Conservation (phyloP, 35 echinoderm and acorn worm species). For the Heliocidaris erythrogramma region DNA sequence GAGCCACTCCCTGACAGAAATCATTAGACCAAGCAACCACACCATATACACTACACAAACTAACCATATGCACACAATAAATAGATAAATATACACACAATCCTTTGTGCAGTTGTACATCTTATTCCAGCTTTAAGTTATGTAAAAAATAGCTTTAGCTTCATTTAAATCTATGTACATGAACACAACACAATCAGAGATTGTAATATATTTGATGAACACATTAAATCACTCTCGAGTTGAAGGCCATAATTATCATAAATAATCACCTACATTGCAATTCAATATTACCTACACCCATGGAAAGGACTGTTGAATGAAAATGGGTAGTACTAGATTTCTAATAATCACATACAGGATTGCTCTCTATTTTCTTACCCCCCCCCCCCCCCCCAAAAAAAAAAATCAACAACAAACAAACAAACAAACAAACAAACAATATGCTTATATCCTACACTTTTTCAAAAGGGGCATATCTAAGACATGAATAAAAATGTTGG, state of each 20-base stretch:
- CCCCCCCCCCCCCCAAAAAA: too few relatives aligned
- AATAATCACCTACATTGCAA: background rate
- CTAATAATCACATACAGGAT: background rate
- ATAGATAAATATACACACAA: background rate
- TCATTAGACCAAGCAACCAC: background rate
- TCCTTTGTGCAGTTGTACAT: background rate
- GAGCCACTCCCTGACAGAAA: too few relatives aligned
- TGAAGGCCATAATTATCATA: background rate
- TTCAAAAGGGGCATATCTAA: too few relatives aligned
- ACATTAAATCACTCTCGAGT: background rate
- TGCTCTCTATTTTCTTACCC: too few relatives aligned
- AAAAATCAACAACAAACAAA: too few relatives aligned
- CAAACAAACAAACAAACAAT: too few relatives aligned
- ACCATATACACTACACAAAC: background rate
- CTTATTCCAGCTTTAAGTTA: background rate
- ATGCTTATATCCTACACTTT: too few relatives aligned
- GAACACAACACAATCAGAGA: background rate
- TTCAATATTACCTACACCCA: background rate
- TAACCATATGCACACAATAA: background rate
- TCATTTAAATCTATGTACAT: background rate
- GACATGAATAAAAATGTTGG: background rate
- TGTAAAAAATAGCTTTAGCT: background rate
- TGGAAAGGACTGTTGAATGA: background rate
- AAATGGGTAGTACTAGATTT: background rate
- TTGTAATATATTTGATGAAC: background rate